Conservation (phyloP, 2,888 invertebrate species). For the Macrosiphum euphorbiae region DNA sequence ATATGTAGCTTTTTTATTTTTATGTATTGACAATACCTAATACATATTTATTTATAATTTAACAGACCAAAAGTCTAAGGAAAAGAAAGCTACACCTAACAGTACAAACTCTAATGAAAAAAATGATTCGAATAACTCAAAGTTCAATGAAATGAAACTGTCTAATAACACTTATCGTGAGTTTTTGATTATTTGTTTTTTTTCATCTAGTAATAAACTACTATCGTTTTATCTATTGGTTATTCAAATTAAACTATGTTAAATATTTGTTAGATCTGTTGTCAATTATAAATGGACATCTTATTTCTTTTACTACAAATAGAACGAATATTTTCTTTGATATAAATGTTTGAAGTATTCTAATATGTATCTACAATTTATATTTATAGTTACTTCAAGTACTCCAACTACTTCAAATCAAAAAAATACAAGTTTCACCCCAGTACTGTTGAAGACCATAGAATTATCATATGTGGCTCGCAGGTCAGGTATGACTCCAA, state of each 20-base stretch:
- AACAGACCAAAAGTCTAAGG: neutral
- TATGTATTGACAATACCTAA: neutral
- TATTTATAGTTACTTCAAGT: conserved; percentile 52
- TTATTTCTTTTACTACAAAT: too few relatives aligned
- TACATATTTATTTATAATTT: neutral
- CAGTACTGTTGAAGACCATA: conserved; percentile 54
- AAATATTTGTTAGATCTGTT: too few relatives aligned
- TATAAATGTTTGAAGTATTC: neutral
- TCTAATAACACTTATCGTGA: conserved; percentile 30
- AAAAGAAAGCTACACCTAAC: neutral
- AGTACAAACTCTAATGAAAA: neutral
- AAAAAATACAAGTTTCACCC: conserved; percentile 36
- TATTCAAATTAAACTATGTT: too few relatives aligned
- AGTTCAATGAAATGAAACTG: conserved; percentile 40
- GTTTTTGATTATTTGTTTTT: neutral
- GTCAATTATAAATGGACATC: too few relatives aligned
- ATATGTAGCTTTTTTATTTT: neutral
- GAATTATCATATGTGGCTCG: conserved; percentile 61
- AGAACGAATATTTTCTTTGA: neutral
- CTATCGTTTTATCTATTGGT: too few relatives aligned
- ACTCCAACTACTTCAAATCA: conserved; percentile 41
- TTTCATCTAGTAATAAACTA: too few relatives aligned
- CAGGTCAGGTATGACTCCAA: conserved; percentile 55
- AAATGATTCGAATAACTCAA: neutral
- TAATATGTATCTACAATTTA: neutral